phyloP scores from a whole-genome alignment of 2,797 vertebrate species.

The Coregonus sp. region DNA sequence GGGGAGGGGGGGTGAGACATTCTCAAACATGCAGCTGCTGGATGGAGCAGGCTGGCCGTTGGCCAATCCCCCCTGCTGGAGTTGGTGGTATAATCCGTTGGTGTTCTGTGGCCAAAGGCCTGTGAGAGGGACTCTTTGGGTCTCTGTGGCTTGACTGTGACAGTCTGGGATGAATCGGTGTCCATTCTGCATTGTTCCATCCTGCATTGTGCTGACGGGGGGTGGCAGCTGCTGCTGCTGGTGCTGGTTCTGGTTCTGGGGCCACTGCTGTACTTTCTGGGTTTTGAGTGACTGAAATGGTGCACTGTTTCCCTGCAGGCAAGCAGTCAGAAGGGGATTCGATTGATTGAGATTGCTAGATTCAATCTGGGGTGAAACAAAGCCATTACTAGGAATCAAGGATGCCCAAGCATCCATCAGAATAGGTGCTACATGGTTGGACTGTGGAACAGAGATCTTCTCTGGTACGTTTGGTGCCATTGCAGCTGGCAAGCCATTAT shows the following conservation, averaged over 20 bases:
- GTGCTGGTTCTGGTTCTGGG: slow-evolving; percentile 22
- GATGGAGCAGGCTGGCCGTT: slow-evolving; percentile 35
- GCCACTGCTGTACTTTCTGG: slow-evolving; percentile 48
- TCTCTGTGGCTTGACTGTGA: slow-evolving; percentile 38
- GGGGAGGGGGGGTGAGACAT: slow-evolving; percentile 38
- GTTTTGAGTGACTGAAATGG: slow-evolving; percentile 29
- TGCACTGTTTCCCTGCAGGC: slow-evolving; percentile 30
- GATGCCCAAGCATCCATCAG: slow-evolving; percentile 43
- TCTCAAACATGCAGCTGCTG: slow-evolving; percentile 73
- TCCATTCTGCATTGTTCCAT: slow-evolving; percentile 42
- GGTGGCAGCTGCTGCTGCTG: slow-evolving; percentile 32
- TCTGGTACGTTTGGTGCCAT: slow-evolving; percentile 24
- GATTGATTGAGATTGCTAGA: slow-evolving; percentile 16
- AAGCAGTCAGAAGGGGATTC: slow-evolving; percentile 29
- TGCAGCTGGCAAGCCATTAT: slow-evolving; percentile 25
- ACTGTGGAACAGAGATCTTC: slow-evolving; percentile 30
- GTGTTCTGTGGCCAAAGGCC: slow-evolving; percentile 31
- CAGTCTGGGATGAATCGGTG: slow-evolving; percentile 25
- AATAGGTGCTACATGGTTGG: slow-evolving; percentile 10
- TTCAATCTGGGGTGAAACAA: slow-evolving; percentile 25
- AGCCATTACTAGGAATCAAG: slow-evolving; percentile 52
- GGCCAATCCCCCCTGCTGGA: slow-evolving; percentile 49
- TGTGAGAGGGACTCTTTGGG: slow-evolving; percentile 38
- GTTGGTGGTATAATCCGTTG: slow-evolving; percentile 44
- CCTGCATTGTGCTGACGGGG: neutral